phyloP scores from a whole-genome alignment of 30 jellyfish, hydroid and myxozoan genomes.

The Aurelia sp. region DNA sequence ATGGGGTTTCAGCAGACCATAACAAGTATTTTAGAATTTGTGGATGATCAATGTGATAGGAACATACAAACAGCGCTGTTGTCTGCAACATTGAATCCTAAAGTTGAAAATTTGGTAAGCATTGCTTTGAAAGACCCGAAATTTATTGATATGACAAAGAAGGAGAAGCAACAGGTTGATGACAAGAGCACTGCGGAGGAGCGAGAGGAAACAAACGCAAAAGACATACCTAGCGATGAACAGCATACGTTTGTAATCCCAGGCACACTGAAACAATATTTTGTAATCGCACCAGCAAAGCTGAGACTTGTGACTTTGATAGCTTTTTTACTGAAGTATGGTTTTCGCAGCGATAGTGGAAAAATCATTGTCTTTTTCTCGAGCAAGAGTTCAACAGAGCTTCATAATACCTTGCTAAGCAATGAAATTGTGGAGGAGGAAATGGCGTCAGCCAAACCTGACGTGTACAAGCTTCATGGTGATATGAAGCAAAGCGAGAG shows the following conservation, averaged over 20 bases:
- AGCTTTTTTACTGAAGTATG: conserved; percentile 39
- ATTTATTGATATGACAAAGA: conserved; percentile 62
- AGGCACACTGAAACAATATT: conserved; percentile 71
- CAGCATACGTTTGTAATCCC: conserved; percentile 46
- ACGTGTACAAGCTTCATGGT: conserved; percentile 84
- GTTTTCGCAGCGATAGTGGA: conserved; percentile 11
- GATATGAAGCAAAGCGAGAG: conserved; percentile 83
- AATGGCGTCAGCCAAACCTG: conserved; percentile 3
- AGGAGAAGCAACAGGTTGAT: not conserved
- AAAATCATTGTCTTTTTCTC: conserved; percentile 88
- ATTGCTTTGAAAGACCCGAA: conserved; percentile 58
- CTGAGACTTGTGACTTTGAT: conserved; percentile 79
- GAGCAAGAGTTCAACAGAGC: conserved; percentile 72
- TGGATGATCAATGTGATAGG: conserved; percentile 40
- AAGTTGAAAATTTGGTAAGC: conserved; percentile 75
- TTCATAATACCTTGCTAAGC: conserved; percentile 46
- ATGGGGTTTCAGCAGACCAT: conserved; percentile 88
- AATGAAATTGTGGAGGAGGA: conserved; percentile 28
- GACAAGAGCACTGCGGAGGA: too few species aligned
- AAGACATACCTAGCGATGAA: not conserved
- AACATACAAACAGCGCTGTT: conserved; percentile 77
- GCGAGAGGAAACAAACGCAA: not conserved
- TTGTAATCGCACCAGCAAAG: conserved; percentile 92
- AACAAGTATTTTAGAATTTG: conserved; percentile 35
- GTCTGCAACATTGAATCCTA: conserved; percentile 89